Evolutionary conservation across 2,113 vertebrate genomes (phyloP).

Genomic region (Entelurus aequoreus): DNA sequence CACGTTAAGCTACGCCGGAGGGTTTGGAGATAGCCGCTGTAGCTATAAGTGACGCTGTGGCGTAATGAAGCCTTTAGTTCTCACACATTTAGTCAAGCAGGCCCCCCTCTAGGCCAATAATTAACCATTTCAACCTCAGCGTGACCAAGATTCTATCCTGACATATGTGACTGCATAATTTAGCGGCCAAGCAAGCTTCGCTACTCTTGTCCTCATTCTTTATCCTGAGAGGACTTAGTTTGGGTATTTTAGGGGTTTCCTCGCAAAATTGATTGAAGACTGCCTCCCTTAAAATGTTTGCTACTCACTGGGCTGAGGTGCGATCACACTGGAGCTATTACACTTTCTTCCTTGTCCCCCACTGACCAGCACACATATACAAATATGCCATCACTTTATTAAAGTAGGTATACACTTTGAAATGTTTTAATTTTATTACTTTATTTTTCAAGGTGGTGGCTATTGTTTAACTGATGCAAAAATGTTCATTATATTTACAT

Average conservation of each 20-base stretch:
- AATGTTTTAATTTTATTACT: background rate
- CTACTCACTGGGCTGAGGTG: no score
- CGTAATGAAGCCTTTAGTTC: constrained; percentile 13
- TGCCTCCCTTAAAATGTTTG: no score
- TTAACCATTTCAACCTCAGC: constrained; percentile 66
- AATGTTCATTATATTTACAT: no score
- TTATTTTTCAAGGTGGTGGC: background rate
- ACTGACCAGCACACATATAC: no score
- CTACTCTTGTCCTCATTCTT: constrained; percentile 61
- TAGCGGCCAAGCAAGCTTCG: constrained; percentile 50
- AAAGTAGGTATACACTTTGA: no score
- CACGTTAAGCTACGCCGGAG: no score
- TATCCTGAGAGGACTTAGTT: constrained; percentile 40
- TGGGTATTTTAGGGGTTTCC: constrained; percentile 20
- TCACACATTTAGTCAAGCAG: constrained; percentile 52
- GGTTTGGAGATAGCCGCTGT: no score
- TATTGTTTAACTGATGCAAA: background rate
- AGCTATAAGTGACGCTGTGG: no score
- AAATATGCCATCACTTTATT: no score
- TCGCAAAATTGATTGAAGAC: constrained; percentile 4
- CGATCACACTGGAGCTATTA: no score
- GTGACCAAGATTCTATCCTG: constrained; percentile 52
- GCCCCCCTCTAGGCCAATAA: constrained; percentile 62
- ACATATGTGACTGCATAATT: constrained; percentile 77
- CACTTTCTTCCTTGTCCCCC: no score